These are phyloP conservation scores for Anoura caudifer DNA, from an alignment of 2,113 vertebrate genomes.

Conservation along the genomic window DNA sequence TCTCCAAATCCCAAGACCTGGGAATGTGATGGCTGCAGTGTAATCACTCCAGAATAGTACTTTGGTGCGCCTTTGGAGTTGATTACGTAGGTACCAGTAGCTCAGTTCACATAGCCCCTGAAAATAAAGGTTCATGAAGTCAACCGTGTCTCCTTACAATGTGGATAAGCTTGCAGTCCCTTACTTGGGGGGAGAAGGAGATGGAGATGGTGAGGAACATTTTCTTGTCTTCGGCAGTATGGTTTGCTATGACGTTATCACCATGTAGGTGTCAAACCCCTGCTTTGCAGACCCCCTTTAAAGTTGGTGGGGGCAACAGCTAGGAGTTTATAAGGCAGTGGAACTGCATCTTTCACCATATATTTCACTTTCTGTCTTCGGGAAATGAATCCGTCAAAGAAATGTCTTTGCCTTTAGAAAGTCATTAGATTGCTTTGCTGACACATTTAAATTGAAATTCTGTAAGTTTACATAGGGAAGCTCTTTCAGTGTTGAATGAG, in stretches of 20 bases:
- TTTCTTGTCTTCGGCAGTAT: neutral
- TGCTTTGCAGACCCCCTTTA: neutral
- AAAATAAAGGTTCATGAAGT: neutral
- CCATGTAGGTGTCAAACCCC: neutral
- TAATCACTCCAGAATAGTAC: neutral
- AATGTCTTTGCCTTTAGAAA: slow-evolving; percentile 5
- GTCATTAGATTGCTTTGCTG: neutral
- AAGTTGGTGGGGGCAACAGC: neutral
- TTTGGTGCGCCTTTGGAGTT: neutral
- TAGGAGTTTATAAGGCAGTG: neutral
- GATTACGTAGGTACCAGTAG: slow-evolving; percentile 3
- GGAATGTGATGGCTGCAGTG: neutral
- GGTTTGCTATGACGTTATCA: neutral
- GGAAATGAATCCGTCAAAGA: neutral
- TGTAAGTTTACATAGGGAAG: neutral
- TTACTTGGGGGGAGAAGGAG: neutral
- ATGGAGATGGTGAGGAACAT: neutral
- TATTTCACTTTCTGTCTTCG: neutral
- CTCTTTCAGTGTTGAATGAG: slow-evolving; percentile 18
- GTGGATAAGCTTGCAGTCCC: neutral
- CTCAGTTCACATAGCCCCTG: neutral
- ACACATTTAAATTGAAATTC: neutral
- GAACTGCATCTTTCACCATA: neutral
- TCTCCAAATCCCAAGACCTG: neutral
- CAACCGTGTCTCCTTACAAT: neutral